Conservation (phyloP, 2,888 invertebrate genomes). For the Dryomyza anilis region DNA sequence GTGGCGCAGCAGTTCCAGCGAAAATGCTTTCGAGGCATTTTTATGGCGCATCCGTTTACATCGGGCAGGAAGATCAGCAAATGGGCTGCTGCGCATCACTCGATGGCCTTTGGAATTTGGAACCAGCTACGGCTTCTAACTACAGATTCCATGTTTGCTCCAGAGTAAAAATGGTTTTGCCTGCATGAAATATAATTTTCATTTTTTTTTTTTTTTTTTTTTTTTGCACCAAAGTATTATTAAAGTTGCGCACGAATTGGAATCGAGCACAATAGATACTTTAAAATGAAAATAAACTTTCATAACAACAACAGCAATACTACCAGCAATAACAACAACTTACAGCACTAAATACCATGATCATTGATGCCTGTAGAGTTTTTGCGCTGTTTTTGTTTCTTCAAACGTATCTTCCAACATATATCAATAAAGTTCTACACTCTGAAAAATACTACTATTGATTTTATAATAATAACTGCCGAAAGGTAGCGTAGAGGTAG, state of each 20-base stretch:
- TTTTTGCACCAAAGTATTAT: constrained; percentile 9
- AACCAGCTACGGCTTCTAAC: neutral
- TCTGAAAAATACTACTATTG: no score
- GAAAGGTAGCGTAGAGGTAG: no score
- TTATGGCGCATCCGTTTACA: neutral
- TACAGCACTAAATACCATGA: constrained; percentile 10
- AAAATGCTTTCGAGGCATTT: neutral
- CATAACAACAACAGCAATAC: neutral
- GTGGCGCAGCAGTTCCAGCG: neutral
- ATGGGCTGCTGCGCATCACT: no score
- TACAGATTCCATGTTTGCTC: neutral
- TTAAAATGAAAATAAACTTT: constrained; percentile 13
- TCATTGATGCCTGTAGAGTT: neutral
- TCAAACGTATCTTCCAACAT: neutral
- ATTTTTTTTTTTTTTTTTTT: neutral
- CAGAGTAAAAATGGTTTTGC: neutral
- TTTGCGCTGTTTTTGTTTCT: neutral
- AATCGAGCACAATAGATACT: constrained; percentile 16
- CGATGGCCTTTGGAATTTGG: neutral
- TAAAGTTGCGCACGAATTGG: constrained; percentile 22
- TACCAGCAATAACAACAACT: neutral
- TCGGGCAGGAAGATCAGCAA: neutral
- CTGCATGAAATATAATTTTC: neutral
- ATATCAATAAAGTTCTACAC: no score
- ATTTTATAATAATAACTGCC: no score